Evolutionary conservation across 2,113 vertebrate genomes (phyloP), one percentile per base, ranked within the genome.

Genomic region (Dunckerocampus dactyliophorus): DNA sequence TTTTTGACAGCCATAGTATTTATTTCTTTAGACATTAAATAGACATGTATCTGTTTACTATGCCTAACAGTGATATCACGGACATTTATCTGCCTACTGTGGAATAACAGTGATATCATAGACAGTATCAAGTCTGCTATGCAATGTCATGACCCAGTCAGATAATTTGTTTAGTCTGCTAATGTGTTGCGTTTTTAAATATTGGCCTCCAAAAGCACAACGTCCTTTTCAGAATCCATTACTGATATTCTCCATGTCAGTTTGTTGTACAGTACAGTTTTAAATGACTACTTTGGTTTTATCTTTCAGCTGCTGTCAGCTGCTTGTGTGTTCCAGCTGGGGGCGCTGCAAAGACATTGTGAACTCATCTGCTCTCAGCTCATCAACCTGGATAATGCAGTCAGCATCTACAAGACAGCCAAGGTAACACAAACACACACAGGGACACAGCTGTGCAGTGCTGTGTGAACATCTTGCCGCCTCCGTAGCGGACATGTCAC

Each of bases 371-470:
- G 95, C 69, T 92, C 95, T 63, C 91, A 90, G 74, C 92, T 87
- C 57, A 95, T 98, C 80, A 91, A 75, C 67, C 86, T 89, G 71
- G 94, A 96, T 39, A 96, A 93, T 19, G 94, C 93, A 0, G 93
- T 97, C 49, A 90, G 62, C 87, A 91, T 98, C 89, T 98, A 97
- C 85, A 94, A 92, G 81, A 94, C 93, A 0, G 95, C 97, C 55
- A 98, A 97, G 95, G 97, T 98, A 87, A 76, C 19, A 54, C 16
- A 12, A 19, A 51, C 4, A 4, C 8, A 52, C 22, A 31, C 5
- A 17, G 7, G 9, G 7, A 39, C 37, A 11, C 37, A 11, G 10
- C 11, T 39, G 37, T 12, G 9, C 3, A 39, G 0, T 39, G 37
- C 37, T 39, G 8, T 39, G 37, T 39, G 37, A 8, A 39, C 39